Evolutionary conservation across 2,797 vertebrate genomes (phyloP).

Genomic region (Xiphophorus birchmanni): DNA sequence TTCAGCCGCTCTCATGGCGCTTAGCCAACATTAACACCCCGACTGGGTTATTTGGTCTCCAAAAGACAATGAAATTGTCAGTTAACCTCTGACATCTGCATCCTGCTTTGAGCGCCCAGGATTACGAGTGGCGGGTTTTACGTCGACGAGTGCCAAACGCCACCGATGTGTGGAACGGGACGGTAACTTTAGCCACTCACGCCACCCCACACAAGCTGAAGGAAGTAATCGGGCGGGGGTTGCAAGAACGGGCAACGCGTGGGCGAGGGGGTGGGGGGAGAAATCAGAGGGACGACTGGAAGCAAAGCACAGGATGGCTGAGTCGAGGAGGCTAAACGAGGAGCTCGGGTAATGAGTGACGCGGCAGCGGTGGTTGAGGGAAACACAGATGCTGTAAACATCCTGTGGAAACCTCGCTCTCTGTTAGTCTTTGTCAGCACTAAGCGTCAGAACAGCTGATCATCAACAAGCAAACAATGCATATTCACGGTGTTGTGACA

Average conservation of each 20-base stretch:
- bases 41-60: constrained; percentile 29
- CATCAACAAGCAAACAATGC: constrained; percentile 30
- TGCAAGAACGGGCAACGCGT: constrained; percentile 5
- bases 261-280: constrained; percentile 33
- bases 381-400: constrained; percentile 64
- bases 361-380: neutral
- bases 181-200: constrained; percentile 68
- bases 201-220: constrained; percentile 71
- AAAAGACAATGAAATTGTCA: constrained; percentile 36
- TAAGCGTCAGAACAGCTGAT: constrained; percentile 13
- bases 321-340: constrained; percentile 10
- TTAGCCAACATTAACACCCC: constrained; percentile 29
- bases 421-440: constrained; percentile 40
- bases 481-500: constrained; percentile 21
- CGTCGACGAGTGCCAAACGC: constrained; percentile 62
- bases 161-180: constrained; percentile 69
- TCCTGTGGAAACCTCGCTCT: constrained; percentile 53
- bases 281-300: constrained; percentile 26
- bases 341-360: constrained; percentile 19
- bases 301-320: constrained; percentile 6
- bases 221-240: neutral
- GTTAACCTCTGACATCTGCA: constrained; percentile 47
- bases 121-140: constrained; percentile 52
- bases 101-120: constrained; percentile 50
- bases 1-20: constrained; percentile 14